Evolutionary conservation across 1,140 invertebrate genomes (phyloP).

Genomic region (Aphaenogaster rudis): DNA sequence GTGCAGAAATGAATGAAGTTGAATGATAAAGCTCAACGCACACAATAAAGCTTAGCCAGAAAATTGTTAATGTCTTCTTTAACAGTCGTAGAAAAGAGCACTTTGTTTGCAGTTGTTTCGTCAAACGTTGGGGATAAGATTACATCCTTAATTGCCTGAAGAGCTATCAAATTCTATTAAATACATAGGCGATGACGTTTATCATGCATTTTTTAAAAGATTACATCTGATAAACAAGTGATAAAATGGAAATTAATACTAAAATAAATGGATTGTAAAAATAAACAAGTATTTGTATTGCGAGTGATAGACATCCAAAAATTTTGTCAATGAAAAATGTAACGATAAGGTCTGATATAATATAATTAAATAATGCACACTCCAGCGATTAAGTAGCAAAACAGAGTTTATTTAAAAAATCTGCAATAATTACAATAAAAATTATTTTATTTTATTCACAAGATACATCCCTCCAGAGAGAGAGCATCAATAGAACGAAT

Average conservation of each 20-base stretch:
- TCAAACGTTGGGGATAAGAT: slow-evolving; percentile 19
- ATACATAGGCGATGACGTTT: background rate
- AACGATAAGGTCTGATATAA: background rate
- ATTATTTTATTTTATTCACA: background rate
- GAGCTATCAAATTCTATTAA: slow-evolving; percentile 14
- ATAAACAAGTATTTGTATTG: background rate
- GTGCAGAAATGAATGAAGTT: too few relatives aligned
- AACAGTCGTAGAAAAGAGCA: background rate
- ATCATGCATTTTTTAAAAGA: background rate
- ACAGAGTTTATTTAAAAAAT: background rate
- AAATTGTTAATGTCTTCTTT: slow-evolving; percentile 5
- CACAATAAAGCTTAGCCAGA: background rate
- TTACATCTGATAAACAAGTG: background rate
- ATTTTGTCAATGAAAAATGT: slow-evolving; percentile 1
- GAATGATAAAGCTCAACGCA: background rate
- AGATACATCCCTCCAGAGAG: background rate
- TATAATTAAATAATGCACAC: background rate
- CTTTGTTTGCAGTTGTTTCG: slow-evolving; percentile 17
- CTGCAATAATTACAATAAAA: background rate
- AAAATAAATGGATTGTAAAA: background rate
- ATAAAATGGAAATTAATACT: background rate
- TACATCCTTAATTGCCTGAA: slow-evolving; percentile 14
- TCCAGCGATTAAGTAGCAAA: background rate
- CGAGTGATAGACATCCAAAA: background rate
- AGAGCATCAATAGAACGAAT: background rate